Base-by-base conservation (phyloP, 2,888 invertebrate genomes). In the Pomacea canaliculata region DNA sequence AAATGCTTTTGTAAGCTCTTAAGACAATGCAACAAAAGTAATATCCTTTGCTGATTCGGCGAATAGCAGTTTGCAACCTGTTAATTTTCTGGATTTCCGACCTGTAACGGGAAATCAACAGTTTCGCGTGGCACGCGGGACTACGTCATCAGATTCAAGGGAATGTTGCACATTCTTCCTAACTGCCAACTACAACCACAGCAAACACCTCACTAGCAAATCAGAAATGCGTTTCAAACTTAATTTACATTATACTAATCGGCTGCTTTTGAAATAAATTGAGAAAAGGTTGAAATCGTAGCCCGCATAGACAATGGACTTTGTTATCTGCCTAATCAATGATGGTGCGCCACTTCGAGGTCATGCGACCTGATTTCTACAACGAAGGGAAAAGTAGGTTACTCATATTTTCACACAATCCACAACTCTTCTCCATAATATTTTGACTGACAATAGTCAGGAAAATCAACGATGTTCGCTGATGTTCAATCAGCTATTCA, bases 281-380 rank as follows among this genome's bases (percentile, higher is more conserved):
- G 51, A 56, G 8, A 70, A 51, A 78, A 78, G 62, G 77, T 75
- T n/a, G 79, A 80, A 51, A 78, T 78, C 56, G 60, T 68, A 49
- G n/a, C 49, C 46, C 56, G n/a, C 8, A 56, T 67, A 13, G 48
- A 69, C 69, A 69, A 74, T 68, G 73, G 73, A 73, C 73, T 73
- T 68, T 73, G 73, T 73, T 73, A 48, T 68, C 48, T n/a, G 73
- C 68, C 46, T 51, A 73, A 73, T 73, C 73, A 68, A 73, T 73
- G 73, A 69, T 68, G 68, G 68, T 59, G 74, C 67, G 68, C 69
- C 74, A 74, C 23, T 68, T 71, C 60, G 78, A 80, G 80, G 80
- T 80, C 80, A 80, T 51, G 76, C 75, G 77, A 80, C 80, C 80
- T 74, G 76, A 74, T 80, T 80, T 77, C 74, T 56, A 68, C 74